Conservation (phyloP, 2,888 invertebrate species). For the Pseudolycoriella hygida region DNA sequence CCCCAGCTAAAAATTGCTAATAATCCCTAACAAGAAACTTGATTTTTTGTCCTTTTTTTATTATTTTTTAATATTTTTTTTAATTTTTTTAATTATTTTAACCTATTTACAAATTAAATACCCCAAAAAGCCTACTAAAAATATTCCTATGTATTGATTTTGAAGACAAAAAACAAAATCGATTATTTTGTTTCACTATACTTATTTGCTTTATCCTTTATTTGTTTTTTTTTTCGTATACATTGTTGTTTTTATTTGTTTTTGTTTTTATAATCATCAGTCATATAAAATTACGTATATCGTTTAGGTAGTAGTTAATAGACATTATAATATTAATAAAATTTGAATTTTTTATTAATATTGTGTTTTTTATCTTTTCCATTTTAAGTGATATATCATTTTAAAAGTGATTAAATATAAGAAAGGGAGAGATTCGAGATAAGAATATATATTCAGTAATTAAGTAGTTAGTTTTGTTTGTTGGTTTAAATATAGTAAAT, state of each 20-base stretch:
- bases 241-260: slow-evolving; percentile 2
- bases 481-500: slow-evolving; percentile 3
- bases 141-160: background rate
- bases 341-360: slow-evolving; percentile 7
- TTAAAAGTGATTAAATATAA: background rate
- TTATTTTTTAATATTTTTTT: slow-evolving; percentile 11
- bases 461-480: slow-evolving; percentile 1
- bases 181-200: background rate
- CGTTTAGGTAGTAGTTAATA: slow-evolving; percentile 8
- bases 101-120: slow-evolving; percentile 7
- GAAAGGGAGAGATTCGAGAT: background rate
- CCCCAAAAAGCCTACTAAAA: background rate
- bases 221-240: slow-evolving; percentile 7
- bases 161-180: slow-evolving; percentile 1
- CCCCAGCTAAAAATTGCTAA: slow-evolving; percentile 1
- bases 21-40: background rate
- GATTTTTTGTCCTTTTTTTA: background rate
- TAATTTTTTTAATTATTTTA: slow-evolving; percentile 9
- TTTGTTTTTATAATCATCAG: slow-evolving; percentile 13
- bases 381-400: slow-evolving; percentile 2
- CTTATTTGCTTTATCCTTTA: no score
- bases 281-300: slow-evolving; percentile 20
- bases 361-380: background rate
- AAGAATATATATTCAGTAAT: slow-evolving; percentile 1
- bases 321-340: slow-evolving; percentile 8